Conservation (phyloP, 2,888 invertebrate species). For the Pyralis farinalis region DNA sequence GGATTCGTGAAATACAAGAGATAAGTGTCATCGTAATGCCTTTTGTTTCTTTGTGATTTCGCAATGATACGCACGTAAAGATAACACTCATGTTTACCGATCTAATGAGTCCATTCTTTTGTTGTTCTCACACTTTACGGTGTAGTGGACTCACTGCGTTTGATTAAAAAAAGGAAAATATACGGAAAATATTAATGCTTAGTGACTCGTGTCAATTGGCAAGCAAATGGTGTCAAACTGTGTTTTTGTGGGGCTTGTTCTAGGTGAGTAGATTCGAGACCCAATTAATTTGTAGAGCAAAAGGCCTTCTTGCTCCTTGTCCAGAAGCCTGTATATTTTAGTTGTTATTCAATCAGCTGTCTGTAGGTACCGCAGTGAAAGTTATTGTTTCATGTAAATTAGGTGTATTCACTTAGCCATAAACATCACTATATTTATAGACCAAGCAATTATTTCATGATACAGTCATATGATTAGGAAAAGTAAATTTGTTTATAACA, state of each 20-base stretch:
- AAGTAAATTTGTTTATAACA: no score
- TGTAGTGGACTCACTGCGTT: constrained; percentile 14
- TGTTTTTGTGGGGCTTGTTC: constrained; percentile 59
- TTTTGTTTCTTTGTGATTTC: constrained; percentile 70
- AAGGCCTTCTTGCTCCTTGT: no score
- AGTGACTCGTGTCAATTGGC: constrained; percentile 4
- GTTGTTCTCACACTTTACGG: constrained; percentile 33
- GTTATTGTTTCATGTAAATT: background rate
- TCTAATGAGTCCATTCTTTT: constrained; percentile 35
- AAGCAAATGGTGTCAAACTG: constrained; percentile 65
- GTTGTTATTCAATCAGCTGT: constrained; percentile 2
- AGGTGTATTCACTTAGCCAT: no score
- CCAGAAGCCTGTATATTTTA: no score
- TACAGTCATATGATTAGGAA: no score
- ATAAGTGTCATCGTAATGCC: constrained; percentile 51
- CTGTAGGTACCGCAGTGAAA: background rate
- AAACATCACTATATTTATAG: no score
- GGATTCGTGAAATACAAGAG: constrained; percentile 48
- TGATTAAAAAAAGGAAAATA: background rate
- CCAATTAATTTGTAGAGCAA: constrained; percentile 1
- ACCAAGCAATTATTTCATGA: no score
- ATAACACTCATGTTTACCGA: constrained; percentile 60
- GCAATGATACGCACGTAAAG: constrained; percentile 50
- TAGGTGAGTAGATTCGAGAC: constrained; percentile 39
- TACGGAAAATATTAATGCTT: background rate